Conservation (phyloP, 2,113 vertebrate genomes). For the Caretta caretta region DNA sequence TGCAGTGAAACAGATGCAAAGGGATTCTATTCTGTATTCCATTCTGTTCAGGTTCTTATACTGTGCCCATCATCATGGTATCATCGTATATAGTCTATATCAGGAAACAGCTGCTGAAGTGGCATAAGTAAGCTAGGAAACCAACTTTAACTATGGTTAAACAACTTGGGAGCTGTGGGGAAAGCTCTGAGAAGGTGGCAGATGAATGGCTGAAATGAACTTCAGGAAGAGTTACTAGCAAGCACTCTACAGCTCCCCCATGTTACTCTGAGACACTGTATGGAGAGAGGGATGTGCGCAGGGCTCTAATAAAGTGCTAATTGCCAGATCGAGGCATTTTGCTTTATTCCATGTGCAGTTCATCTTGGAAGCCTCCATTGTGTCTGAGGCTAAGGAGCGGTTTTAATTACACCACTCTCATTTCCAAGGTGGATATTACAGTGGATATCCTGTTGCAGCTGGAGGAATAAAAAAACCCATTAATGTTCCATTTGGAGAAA, state of each 20-base stretch:
- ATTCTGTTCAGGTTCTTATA: neutral
- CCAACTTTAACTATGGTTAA: neutral
- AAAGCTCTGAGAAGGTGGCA: neutral
- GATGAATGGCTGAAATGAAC: neutral
- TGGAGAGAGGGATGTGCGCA: neutral
- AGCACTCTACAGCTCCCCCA: neutral
- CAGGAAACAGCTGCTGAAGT: neutral
- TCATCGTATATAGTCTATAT: neutral
- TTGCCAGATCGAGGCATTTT: neutral
- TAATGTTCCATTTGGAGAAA: conserved; percentile 44
- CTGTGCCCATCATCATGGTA: neutral
- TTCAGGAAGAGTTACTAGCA: conserved; percentile 22
- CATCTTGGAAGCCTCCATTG: conserved; percentile 5
- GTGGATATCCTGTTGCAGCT: conserved; percentile 14
- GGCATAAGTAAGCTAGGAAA: neutral
- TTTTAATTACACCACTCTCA: conserved; percentile 17
- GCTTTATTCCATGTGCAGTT: neutral
- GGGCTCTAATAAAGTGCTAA: neutral
- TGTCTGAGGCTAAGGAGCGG: neutral
- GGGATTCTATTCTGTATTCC: neutral
- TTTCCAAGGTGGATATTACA: conserved; percentile 27
- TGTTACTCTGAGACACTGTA: neutral
- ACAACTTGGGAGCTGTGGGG: neutral
- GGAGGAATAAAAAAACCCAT: conserved; percentile 28
- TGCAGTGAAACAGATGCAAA: neutral